phyloP scores from a whole-genome alignment of 2,113 vertebrate genomes.

The Gracilinanus agilis region DNA sequence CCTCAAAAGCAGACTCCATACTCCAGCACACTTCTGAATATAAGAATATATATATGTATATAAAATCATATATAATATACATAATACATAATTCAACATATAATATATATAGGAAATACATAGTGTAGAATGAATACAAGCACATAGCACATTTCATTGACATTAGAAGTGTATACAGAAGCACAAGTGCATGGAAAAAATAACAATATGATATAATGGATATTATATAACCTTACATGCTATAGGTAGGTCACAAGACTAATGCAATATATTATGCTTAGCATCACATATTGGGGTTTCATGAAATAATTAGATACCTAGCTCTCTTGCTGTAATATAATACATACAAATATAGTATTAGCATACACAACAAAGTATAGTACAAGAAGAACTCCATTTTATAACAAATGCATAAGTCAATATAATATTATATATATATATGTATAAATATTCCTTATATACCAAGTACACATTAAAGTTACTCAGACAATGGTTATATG shows the following conservation, averaged over 20 bases:
- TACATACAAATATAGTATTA: background rate
- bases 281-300: background rate
- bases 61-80: background rate
- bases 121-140: background rate
- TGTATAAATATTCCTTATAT: background rate
- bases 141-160: background rate
- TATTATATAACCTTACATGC: background rate
- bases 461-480: background rate
- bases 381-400: background rate
- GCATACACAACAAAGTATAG: background rate
- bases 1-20: background rate
- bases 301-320: background rate
- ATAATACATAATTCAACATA: background rate
- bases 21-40: background rate
- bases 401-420: background rate
- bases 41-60: too few species aligned
- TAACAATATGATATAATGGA: background rate
- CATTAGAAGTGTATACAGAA: background rate
- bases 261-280: background rate
- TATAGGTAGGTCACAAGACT: background rate
- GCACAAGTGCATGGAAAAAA: background rate
- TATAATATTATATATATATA: background rate
- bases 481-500: background rate
- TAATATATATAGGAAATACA: background rate
- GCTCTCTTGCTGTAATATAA: background rate